These are phyloP conservation scores for Dasypogon diadema DNA, from an alignment of 2,888 invertebrate genomes.

Conservation along the genomic window DNA sequence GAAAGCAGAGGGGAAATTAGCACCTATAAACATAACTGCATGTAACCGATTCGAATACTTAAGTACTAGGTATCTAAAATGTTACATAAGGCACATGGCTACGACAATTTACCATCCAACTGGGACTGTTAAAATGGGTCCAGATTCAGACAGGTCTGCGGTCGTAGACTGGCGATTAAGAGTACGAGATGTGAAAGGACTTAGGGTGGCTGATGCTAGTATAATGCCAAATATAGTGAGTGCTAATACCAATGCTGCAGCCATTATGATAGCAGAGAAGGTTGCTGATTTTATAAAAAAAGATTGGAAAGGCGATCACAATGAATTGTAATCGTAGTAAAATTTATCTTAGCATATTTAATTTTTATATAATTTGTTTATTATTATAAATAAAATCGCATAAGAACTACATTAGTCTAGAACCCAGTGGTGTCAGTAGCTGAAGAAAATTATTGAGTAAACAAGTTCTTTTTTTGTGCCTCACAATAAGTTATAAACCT, in stretches of 20 bases:
- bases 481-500: too few relatives aligned
- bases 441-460: too few relatives aligned
- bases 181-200: slow-evolving; percentile 73
- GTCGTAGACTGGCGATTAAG: slow-evolving; percentile 71
- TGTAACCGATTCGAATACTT: slow-evolving; percentile 59
- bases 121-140: slow-evolving; percentile 79
- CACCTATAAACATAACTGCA: slow-evolving; percentile 56
- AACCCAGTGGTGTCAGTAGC: too few relatives aligned
- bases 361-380: too few relatives aligned
- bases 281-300: slow-evolving; percentile 81
- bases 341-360: too few relatives aligned
- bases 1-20: slow-evolving; percentile 42
- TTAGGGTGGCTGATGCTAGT: slow-evolving; percentile 86
- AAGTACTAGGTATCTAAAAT: slow-evolving; percentile 71
- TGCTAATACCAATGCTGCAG: slow-evolving; percentile 80
- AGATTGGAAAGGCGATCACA: too few relatives aligned
- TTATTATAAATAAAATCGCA: too few relatives aligned
- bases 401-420: too few relatives aligned
- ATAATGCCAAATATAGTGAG: slow-evolving; percentile 83
- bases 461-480: too few relatives aligned
- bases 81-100: slow-evolving; percentile 72
- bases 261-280: slow-evolving; percentile 82
- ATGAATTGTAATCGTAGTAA: too few relatives aligned
- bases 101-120: slow-evolving; percentile 76
- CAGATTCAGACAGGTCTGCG: slow-evolving; percentile 65